Evolutionary conservation across 2,113 vertebrate genomes (phyloP).

Genomic region (Bufo bufo): DNA sequence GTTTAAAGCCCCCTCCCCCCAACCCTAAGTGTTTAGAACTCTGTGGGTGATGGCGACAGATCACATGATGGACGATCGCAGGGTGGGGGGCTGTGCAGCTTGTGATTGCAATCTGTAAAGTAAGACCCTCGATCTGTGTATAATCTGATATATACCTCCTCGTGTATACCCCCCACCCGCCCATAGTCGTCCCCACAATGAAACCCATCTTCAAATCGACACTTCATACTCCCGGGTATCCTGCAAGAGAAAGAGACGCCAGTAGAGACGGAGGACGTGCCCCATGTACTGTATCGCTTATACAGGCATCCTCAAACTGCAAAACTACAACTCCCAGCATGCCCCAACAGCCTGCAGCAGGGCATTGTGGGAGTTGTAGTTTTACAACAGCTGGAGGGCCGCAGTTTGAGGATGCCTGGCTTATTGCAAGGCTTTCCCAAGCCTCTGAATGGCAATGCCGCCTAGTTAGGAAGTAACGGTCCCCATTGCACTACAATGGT

Average conservation of each 20-base stretch:
- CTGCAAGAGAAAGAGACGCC: slow-evolving; percentile 66
- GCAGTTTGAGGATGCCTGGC: no score
- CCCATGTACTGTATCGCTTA: neutral
- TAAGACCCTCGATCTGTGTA: slow-evolving; percentile 46
- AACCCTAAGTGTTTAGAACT: slow-evolving; percentile 34
- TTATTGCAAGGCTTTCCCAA: neutral
- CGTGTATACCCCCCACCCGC: slow-evolving; percentile 22
- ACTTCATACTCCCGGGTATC: slow-evolving; percentile 91
- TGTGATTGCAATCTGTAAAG: slow-evolving; percentile 40
- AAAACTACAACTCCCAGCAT: no score
- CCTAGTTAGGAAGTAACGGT: neutral
- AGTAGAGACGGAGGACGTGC: neutral
- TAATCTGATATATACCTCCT: slow-evolving; percentile 45
- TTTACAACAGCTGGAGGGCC: no score
- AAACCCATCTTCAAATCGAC: slow-evolving; percentile 77
- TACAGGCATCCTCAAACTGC: no score
- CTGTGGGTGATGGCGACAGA: slow-evolving; percentile 43
- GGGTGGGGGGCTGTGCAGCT: slow-evolving; percentile 50
- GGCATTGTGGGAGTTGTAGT: no score
- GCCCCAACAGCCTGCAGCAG: no score
- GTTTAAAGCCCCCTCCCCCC: neutral
- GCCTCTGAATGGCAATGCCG: neutral
- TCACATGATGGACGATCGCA: slow-evolving; percentile 35
- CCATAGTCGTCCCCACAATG: slow-evolving; percentile 19
- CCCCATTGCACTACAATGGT: no score